Conservation (phyloP, 2,797 vertebrate species). For the Sebastes nivosus region DNA sequence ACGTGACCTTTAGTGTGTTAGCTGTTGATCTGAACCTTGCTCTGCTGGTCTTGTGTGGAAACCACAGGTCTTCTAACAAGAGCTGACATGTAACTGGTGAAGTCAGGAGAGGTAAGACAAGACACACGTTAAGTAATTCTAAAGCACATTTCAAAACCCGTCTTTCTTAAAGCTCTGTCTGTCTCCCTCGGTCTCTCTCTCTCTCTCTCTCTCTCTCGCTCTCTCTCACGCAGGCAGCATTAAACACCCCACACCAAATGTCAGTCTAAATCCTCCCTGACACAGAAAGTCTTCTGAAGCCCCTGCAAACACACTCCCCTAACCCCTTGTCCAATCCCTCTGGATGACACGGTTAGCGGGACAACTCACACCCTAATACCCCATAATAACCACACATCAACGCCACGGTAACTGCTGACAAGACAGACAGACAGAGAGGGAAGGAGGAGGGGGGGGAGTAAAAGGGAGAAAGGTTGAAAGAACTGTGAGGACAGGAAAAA, state of each 20-base stretch:
- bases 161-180: neutral
- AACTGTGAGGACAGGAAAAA: constrained; percentile 12
- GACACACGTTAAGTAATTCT: neutral
- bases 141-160: constrained; percentile 20
- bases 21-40: constrained; percentile 7
- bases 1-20: neutral
- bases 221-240: constrained; percentile 3
- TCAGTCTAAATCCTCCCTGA: constrained; percentile 64
- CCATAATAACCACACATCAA: constrained; percentile 64
- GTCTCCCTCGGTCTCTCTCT: neutral
- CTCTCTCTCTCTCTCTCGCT: neutral
- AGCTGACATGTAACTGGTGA: neutral
- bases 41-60: neutral
- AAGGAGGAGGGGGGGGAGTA: neutral
- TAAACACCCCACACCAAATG: constrained; percentile 46
- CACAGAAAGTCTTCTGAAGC: constrained; percentile 53
- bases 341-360: constrained; percentile 59
- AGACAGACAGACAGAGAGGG: constrained; percentile 24
- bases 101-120: neutral
- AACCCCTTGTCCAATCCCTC: constrained; percentile 63
- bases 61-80: neutral
- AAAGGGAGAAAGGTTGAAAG: constrained; percentile 42
- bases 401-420: constrained; percentile 59
- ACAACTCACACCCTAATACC: constrained; percentile 62
- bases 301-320: constrained; percentile 54